A percentile compares a stretch with the other conserved stretches of the same genome.
Evolutionary conservation across 1,140 invertebrate genomes (phyloP).

Genomic region (Laodelphax striatellus): DNA sequence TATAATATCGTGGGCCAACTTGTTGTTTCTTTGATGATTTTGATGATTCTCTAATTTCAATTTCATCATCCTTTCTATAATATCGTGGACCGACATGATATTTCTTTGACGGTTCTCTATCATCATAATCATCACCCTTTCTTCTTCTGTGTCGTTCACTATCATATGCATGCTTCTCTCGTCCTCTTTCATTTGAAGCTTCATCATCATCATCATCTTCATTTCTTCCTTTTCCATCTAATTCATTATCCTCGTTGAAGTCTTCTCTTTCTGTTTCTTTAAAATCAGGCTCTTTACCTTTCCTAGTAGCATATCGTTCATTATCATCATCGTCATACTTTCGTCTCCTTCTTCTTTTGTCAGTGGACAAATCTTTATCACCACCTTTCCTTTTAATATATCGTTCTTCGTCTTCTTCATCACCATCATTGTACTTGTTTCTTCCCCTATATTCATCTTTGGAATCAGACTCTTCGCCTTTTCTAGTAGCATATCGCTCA

Average conservation of each 20-base stretch:
- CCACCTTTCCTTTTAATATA: constrained; percentile 9
- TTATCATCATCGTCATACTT: neutral
- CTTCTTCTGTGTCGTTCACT: neutral
- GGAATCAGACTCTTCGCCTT: constrained; percentile 31
- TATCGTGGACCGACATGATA: constrained; percentile 6
- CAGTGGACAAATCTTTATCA: neutral
- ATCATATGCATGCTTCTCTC: neutral
- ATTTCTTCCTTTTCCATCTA: constrained; percentile 16
- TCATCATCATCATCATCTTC: constrained; percentile 9
- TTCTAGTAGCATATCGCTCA: constrained; percentile 26
- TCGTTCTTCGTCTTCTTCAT: constrained; percentile 10
- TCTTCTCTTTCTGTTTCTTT: constrained; percentile 1
- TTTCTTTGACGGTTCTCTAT: neutral
- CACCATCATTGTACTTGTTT: constrained; percentile 13
- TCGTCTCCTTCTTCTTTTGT: too few species aligned
- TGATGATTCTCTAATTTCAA: neutral
- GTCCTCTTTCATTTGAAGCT: neutral
- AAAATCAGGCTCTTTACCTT: constrained; percentile 31
- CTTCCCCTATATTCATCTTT: constrained; percentile 17
- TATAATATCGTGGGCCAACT: constrained; percentile 10
- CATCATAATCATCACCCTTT: neutral
- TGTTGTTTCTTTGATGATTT: neutral
- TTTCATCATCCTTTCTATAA: neutral
- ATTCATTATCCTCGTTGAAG: neutral
- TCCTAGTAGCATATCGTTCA: constrained; percentile 24